These are phyloP conservation scores for Chrysemys picta DNA, from an alignment of 2,113 vertebrate species.

Conservation along the genomic window DNA sequence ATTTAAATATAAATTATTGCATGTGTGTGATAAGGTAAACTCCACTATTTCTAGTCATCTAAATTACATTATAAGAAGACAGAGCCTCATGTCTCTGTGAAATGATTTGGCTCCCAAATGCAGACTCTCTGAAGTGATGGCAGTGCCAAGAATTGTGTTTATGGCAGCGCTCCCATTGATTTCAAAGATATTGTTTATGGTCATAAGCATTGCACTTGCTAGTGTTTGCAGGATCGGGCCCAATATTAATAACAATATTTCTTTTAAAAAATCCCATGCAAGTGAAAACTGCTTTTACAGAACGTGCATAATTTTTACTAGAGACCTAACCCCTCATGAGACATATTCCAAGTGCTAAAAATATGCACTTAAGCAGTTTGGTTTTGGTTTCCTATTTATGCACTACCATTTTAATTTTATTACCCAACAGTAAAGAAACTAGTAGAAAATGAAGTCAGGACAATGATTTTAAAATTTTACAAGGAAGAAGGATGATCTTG, in stretches of 20 bases:
- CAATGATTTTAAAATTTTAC: conserved; percentile 15
- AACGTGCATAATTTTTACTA: not conserved
- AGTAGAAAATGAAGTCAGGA: not conserved
- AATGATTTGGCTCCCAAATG: not conserved
- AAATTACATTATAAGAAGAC: not conserved
- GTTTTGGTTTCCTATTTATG: conserved; percentile 41
- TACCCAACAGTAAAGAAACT: not conserved
- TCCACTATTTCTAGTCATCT: not conserved
- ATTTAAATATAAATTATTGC: not conserved
- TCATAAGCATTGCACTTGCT: not conserved
- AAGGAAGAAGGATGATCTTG: not conserved
- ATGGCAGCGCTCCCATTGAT: not conserved
- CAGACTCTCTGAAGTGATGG: not conserved
- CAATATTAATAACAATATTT: not conserved
- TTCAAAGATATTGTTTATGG: not conserved
- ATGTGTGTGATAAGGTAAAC: not conserved
- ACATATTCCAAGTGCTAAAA: not conserved
- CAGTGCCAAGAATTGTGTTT: not conserved
- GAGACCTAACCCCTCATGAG: not conserved
- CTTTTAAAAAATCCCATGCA: not conserved
- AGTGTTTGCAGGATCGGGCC: not conserved
- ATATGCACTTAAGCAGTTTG: not conserved
- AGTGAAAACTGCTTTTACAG: not conserved
- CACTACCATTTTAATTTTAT: conserved; percentile 15
- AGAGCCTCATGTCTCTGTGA: not conserved